These are phyloP conservation scores for Petrocephalus sullivani DNA, from an alignment of 2,797 vertebrate genomes.

Conservation along the genomic window DNA sequence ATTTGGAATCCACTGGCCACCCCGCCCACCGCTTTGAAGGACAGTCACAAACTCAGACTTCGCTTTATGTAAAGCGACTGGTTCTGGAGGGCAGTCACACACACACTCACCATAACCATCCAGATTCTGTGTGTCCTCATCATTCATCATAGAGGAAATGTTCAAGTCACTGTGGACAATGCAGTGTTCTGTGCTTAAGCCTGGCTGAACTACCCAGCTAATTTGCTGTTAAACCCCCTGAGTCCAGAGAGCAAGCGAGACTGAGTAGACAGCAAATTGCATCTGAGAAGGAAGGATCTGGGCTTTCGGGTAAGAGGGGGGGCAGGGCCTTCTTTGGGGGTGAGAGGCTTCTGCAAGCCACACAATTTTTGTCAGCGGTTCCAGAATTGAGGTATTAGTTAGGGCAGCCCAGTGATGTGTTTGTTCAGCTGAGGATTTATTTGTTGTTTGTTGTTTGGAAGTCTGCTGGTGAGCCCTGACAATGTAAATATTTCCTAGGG, in stretches of 20 bases:
- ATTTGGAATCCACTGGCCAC: constrained; percentile 4
- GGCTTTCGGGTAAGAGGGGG: constrained; percentile 33
- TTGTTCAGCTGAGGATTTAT: constrained; percentile 27
- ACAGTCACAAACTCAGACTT: not conserved
- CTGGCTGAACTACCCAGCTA: constrained; percentile 64
- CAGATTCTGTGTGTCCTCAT: not conserved
- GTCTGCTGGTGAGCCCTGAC: constrained; percentile 15
- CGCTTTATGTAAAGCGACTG: not conserved
- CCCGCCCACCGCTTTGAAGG: not conserved
- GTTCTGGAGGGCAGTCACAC: not conserved
- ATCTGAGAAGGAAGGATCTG: constrained; percentile 47
- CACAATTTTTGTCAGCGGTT: not conserved
- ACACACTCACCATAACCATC: not conserved
- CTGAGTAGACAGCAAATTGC: constrained; percentile 61
- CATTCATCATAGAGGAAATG: constrained; percentile 56
- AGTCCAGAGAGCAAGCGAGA: constrained; percentile 55
- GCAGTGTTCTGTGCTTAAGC: constrained; percentile 66
- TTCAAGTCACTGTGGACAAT: constrained; percentile 63
- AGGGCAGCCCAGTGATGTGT: constrained; percentile 25
- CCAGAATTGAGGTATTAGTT: not conserved
- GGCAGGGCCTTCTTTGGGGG: constrained; percentile 20
- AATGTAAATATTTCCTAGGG: constrained; percentile 26
- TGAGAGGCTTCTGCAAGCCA: constrained; percentile 36
- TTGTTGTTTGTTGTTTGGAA: constrained; percentile 39
- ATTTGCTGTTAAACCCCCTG: constrained; percentile 67